These are phyloP conservation scores for Mionectes macconnelli DNA, from an alignment of 2,113 vertebrate genomes.

Conservation along the genomic window DNA sequence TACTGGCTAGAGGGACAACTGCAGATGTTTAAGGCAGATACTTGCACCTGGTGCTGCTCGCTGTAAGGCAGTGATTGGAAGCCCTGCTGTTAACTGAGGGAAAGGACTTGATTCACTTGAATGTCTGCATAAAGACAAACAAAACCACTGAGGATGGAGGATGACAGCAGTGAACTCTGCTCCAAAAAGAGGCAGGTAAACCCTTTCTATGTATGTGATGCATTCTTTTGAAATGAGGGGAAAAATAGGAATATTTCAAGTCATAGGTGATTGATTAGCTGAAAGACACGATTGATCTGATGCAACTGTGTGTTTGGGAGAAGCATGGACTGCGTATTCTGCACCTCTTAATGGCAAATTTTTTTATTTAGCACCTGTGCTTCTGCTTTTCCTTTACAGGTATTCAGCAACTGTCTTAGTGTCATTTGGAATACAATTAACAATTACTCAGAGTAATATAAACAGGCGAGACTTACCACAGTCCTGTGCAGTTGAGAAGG, in stretches of 20 bases:
- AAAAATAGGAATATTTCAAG: not conserved
- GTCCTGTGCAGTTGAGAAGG: not conserved
- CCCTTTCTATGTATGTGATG: not conserved
- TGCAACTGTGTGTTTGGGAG: not conserved
- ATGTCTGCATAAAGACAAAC: not conserved
- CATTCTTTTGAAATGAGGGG: not conserved
- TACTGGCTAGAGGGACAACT: conserved; percentile 36
- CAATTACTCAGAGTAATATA: not conserved
- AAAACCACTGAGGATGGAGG: not conserved
- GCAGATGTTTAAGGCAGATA: conserved; percentile 36
- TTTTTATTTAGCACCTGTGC: not conserved
- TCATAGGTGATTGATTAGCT: not conserved
- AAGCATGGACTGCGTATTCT: not conserved
- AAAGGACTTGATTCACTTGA: not conserved
- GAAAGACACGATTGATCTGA: not conserved
- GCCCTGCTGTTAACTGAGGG: not conserved
- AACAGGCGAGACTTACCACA: not conserved
- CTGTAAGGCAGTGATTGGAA: not conserved
- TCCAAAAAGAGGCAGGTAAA: conserved; percentile 41
- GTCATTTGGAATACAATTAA: not conserved
- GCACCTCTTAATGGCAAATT: not conserved
- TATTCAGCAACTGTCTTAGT: not conserved
- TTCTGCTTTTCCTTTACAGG: not conserved
- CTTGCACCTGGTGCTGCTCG: conserved; percentile 14
- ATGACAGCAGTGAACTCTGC: not conserved